A percentile compares a stretch with the other conserved stretches of the same genome.
phyloP scores from a whole-genome alignment of 2,888 invertebrate species.

The Drosophila koepferae region DNA sequence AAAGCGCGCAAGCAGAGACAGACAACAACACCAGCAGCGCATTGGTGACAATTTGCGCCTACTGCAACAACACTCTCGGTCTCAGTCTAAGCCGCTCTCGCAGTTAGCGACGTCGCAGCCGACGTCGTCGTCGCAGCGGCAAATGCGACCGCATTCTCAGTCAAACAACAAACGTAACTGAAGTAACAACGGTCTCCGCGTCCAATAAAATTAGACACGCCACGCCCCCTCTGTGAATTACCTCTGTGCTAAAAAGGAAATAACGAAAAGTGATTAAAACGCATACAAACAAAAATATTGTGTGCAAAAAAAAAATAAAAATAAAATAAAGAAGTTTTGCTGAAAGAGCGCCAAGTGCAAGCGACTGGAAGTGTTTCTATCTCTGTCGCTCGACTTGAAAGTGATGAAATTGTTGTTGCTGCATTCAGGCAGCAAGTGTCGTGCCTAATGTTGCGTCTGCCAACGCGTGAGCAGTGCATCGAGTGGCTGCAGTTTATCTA shows the following conservation, averaged over 20 bases:
- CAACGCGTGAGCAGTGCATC: conserved; percentile 59
- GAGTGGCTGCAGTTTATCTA: conserved; percentile 81
- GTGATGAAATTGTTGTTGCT: conserved; percentile 58
- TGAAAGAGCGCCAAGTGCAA: conserved; percentile 23
- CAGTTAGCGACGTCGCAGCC: conserved; percentile 38
- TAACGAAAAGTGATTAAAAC: conserved; percentile 41
- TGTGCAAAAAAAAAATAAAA: conserved; percentile 16
- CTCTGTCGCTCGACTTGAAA: conserved; percentile 22
- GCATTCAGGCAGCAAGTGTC: conserved; percentile 24
- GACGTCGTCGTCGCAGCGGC: conserved; percentile 36
- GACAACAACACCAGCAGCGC: conserved; percentile 32
- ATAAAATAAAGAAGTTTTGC: conserved; percentile 9
- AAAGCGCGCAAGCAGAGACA: conserved; percentile 45
- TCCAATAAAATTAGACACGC: conserved; percentile 25
- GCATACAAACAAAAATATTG: conserved; percentile 19
- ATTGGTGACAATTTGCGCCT: conserved; percentile 69
- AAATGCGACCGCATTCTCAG: conserved; percentile 69
- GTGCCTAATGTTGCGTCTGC: conserved; percentile 64
- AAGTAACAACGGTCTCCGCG: conserved; percentile 71
- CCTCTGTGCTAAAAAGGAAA: conserved; percentile 14
- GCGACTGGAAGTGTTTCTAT: conserved; percentile 15
- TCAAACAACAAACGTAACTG: conserved; percentile 77
- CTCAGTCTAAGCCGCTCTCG: conserved; percentile 49
- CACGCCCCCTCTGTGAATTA: conserved; percentile 9
- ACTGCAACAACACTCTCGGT: conserved; percentile 64